Base-by-base conservation (phyloP, 2,888 invertebrate species). In the Ditula angustiorana region DNA sequence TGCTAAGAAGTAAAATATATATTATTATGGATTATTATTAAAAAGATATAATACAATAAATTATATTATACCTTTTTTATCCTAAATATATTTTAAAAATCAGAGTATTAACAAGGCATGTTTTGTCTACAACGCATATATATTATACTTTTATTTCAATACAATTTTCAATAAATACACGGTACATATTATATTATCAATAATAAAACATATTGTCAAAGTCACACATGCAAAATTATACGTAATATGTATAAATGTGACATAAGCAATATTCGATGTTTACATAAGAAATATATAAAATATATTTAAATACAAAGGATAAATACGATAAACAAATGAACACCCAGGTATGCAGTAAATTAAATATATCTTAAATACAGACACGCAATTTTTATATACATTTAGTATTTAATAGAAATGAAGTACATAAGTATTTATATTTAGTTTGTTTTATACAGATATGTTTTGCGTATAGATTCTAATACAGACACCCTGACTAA, bases 191-290 rank as follows among this genome's bases (percentile, higher is more conserved):
- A 16, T 53, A 57, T 33, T 55, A 24, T 16, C 13, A 66, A 59
- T 47, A 64, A 55, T 58, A 63, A 84, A 79, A 72, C 3, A 87
- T 90, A 89, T 90, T 90, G 90, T 90, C 88, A 75, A 83, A 86
- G 88, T 89, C 89, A 90, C 90, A 71, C 76, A 70, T 71, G 86
- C 83, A 77, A 85, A 83, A 80, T 73, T 60, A 69, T 68, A 66
- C 41, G 56, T 53, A 37, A 46, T 49, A 50, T 65, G 52, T 61
- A 55, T n/a, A n/a, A n/a, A n/a, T 56, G 67, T 55, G 67, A 58
- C 35, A 66, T 63, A 37, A 41, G 4, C n/a, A 24, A 16, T 5
- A 21, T 19, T 35, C 28, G 50, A 41, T 44, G n/a, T n/a, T n/a
- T n/a, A n/a, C n/a, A n/a, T n/a, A n/a, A n/a, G n/a, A n/a, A n/a